Conservation (phyloP, 2,888 invertebrate species). For the Matsumyia berberina region DNA sequence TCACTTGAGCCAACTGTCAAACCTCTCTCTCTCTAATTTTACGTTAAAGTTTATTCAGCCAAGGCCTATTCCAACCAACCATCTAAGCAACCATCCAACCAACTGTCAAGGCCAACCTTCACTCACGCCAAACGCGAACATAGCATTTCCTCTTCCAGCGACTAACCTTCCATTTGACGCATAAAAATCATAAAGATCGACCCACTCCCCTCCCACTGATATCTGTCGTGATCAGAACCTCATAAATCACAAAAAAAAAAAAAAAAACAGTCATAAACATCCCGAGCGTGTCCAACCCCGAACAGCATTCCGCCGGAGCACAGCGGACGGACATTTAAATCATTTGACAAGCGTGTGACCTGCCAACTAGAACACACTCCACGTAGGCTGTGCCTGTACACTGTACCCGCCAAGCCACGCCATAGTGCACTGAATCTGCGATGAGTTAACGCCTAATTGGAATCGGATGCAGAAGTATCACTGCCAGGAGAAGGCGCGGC, state of each 20-base stretch:
- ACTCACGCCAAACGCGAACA: not conserved
- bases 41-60: no score
- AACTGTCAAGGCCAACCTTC: not conserved
- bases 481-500: conserved; percentile 64
- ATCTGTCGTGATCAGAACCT: conserved; percentile 37
- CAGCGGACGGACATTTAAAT: conserved; percentile 50
- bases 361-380: conserved; percentile 43
- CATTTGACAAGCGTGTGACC: conserved; percentile 69
- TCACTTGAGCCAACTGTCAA: no score
- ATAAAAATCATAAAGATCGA: not conserved
- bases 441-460: conserved; percentile 70
- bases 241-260: conserved; percentile 60
- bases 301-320: conserved; percentile 45
- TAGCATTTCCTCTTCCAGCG: not conserved
- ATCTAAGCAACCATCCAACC: not conserved
- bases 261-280: conserved; percentile 46
- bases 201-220: conserved; percentile 26
- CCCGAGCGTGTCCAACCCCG: conserved; percentile 35
- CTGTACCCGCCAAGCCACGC: no score
- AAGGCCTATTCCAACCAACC: not conserved
- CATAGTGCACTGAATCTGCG: conserved; percentile 48
- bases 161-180: not conserved
- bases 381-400: not conserved
- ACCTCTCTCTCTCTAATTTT: no score
- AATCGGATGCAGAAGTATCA: conserved; percentile 73